Base-by-base conservation (phyloP, 2,797 vertebrate genomes). In the Passerculus sandwichensis region DNA sequence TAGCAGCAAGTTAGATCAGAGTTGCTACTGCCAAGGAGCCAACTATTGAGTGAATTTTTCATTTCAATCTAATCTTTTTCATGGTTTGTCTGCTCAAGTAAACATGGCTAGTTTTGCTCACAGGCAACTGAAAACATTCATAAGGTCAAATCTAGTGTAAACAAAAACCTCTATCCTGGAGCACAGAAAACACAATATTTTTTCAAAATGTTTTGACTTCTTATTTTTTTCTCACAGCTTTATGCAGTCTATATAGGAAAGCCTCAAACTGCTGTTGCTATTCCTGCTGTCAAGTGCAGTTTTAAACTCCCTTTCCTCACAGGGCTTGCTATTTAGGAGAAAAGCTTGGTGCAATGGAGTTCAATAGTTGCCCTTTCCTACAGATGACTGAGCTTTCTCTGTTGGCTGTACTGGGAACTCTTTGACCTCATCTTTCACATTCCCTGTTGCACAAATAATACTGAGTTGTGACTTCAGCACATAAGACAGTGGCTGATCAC, bases 101-200 rank as follows among this genome's bases (percentile, higher is more conserved):
- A 96, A 64, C 42, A 70, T 75, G 71, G 19, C 7, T 95, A 10
- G 76, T 91, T 88, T 92, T 85, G 36, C 85, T 97, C 42, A 79
- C 67, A 92, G 96, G 81, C 85, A 88, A 92, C 65, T 61, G 88
- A 85, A 91, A 96, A 60, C 72, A 82, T 96, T 96, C 90, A 85
- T 57, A 84, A 97, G 96, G 95, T 96, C 95, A 97, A 96, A 96
- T 64, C 20, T 53, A 70, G 27, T 73, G 70, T 88, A 96, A 97
- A 96, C 32, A 73, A 77, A 95, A 94, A 44, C n/a, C 61, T 90
- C 45, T 93, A 36, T 83, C 94, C 85, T 94, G 77, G 96, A 97
- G 96, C 85, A 70, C 22, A 70, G 60, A 96, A 69, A 90, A 82
- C 29, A 86, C 32, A 93, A 81, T 11, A 47, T 70, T 94, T 97